Evolutionary conservation across 2,113 vertebrate species (phyloP).

Genomic region (Epinephelus fuscoguttatus): DNA sequence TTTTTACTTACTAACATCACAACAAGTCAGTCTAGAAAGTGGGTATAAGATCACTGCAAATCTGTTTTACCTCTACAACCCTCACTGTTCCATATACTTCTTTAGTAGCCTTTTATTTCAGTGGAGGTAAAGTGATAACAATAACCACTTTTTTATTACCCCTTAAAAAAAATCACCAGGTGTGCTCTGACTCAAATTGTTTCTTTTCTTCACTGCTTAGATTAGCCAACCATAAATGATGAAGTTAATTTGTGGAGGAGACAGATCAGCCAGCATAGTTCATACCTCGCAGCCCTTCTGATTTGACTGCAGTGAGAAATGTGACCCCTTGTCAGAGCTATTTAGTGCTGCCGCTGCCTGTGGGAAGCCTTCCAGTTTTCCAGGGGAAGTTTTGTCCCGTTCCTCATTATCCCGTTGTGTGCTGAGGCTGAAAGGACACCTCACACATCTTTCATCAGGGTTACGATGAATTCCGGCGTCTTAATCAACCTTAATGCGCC

Average conservation of each 20-base stretch:
- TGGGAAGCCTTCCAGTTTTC: conserved; percentile 69
- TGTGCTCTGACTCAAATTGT: conserved; percentile 39
- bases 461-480: conserved; percentile 49
- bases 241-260: conserved; percentile 42
- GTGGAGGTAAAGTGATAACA: neutral
- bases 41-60: neutral
- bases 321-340: conserved; percentile 66
- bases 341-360: conserved; percentile 52
- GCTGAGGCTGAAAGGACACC: conserved; percentile 7
- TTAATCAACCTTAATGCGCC: conserved; percentile 52
- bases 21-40: neutral
- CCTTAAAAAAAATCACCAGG: conserved; percentile 11
- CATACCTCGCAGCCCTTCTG: conserved; percentile 40
- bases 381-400: conserved; percentile 48
- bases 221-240: conserved; percentile 63
- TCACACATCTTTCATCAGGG: conserved; percentile 42
- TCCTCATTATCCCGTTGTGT: conserved; percentile 52
- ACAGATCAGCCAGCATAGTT: conserved; percentile 51
- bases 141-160: conserved; percentile 19
- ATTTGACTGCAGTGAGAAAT: conserved; percentile 66
- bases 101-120: conserved; percentile 10
- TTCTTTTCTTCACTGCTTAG: conserved; percentile 30
- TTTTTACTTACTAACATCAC: neutral
- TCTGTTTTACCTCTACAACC: conserved; percentile 7
- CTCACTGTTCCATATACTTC: neutral